Conservation (phyloP, 2,797 vertebrate species). For the Pristis pectinata region DNA sequence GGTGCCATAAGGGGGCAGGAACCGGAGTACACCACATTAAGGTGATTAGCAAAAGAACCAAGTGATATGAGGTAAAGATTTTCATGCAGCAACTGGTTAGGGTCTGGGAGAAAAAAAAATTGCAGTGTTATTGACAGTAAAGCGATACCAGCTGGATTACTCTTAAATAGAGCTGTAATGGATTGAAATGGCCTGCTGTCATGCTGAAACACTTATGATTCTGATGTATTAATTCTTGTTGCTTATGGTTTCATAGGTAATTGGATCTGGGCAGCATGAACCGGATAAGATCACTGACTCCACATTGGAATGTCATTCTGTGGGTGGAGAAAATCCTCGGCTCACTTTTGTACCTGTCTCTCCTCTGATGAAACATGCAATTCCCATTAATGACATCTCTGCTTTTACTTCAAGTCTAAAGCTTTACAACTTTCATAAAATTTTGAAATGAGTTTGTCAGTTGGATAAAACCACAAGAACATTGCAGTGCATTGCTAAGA, state of each 20-base stretch:
- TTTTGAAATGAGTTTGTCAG: slow-evolving; percentile 62
- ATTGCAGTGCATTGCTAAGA: neutral
- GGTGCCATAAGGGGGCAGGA: no score
- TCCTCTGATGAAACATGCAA: slow-evolving; percentile 53
- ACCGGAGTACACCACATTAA: no score
- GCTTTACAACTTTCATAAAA: slow-evolving; percentile 86
- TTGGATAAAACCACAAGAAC: neutral
- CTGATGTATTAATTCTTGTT: neutral
- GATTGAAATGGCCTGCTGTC: no score
- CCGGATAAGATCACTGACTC: slow-evolving; percentile 50
- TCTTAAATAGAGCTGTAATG: no score
- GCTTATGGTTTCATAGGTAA: slow-evolving; percentile 63
- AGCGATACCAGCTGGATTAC: no score
- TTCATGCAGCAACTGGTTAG: no score
- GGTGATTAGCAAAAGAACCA: no score
- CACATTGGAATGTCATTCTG: slow-evolving; percentile 44
- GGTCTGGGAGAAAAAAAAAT: no score
- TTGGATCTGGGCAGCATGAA: slow-evolving; percentile 80
- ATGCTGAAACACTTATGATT: no score
- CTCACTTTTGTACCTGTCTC: slow-evolving; percentile 70
- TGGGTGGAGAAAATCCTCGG: slow-evolving; percentile 68
- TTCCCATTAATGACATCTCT: slow-evolving; percentile 75
- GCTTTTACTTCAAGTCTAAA: slow-evolving; percentile 75
- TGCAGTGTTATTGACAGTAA: no score
- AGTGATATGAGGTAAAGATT: no score